Conservation (phyloP, 2,113 vertebrate genomes). For the Phyllostomus discolor region DNA sequence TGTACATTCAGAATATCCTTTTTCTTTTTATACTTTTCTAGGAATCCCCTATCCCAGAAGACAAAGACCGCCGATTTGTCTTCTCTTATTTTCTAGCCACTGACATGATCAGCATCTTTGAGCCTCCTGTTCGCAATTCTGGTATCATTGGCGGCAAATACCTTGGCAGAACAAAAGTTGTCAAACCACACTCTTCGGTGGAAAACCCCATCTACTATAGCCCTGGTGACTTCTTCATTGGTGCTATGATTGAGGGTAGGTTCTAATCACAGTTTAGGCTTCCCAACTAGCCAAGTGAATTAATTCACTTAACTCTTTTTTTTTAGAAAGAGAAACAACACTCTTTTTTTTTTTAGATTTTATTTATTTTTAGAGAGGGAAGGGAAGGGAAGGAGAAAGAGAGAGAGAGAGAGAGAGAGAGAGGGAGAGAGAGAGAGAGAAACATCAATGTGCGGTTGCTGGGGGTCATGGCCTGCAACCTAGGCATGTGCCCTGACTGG, state of each 20-base stretch:
- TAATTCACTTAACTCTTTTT: not conserved
- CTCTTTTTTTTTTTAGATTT: too few relatives aligned
- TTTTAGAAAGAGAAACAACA: too few relatives aligned
- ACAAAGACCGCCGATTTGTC: constrained; percentile 86
- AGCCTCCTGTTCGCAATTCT: constrained; percentile 86
- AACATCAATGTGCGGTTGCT: too few relatives aligned
- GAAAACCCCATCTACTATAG: constrained; percentile 87
- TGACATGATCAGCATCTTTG: constrained; percentile 92
- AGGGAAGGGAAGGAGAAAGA: too few relatives aligned
- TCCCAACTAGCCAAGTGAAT: not conserved
- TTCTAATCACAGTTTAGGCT: not conserved
- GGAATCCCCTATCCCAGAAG: constrained; percentile 87
- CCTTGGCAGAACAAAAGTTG: constrained; percentile 84
- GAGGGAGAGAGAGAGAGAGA: too few relatives aligned
- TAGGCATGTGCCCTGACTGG: too few relatives aligned
- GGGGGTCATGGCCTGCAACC: too few relatives aligned
- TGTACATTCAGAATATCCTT: not conserved
- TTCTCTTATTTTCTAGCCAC: constrained; percentile 89
- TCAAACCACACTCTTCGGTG: constrained; percentile 83
- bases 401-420: too few relatives aligned
- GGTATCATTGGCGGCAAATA: constrained; percentile 91
- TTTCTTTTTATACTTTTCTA: constrained; percentile 64
- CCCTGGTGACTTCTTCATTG: constrained; percentile 90
- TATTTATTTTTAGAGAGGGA: too few relatives aligned
- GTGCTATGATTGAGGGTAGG: constrained; percentile 89